Conservation (phyloP, 2,113 vertebrate genomes). For the Halichoerus grypus region DNA sequence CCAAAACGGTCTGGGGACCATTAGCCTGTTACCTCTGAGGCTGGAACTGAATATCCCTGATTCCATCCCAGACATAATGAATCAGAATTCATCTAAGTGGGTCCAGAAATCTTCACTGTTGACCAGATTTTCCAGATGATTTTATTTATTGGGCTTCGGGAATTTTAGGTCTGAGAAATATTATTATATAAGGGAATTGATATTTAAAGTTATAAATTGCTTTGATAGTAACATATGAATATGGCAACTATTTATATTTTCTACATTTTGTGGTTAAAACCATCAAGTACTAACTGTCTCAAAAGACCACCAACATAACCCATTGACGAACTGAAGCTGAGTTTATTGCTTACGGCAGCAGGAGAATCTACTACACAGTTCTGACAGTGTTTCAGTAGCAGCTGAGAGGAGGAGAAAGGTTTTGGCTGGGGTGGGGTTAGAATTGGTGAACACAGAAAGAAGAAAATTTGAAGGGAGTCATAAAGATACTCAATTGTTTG, state of each 20-base stretch:
- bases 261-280: neutral
- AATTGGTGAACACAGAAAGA: neutral
- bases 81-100: neutral
- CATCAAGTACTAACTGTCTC: neutral
- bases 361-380: neutral
- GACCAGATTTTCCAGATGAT: neutral
- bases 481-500: neutral
- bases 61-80: constrained; percentile 32
- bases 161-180: neutral
- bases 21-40: constrained; percentile 9
- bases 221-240: neutral
- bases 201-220: neutral
- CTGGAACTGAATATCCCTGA: constrained; percentile 24
- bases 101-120: neutral
- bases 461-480: neutral
- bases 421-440: neutral
- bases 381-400: neutral
- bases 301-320: neutral
- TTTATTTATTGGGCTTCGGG: neutral
- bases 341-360: neutral
- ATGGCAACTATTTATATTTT: neutral
- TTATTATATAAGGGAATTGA: neutral
- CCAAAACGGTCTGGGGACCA: neutral
- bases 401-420: no score
- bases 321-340: neutral